These are phyloP conservation scores for Choristoneura rosaceana DNA, from an alignment of 2,888 invertebrate genomes.

Conservation along the genomic window DNA sequence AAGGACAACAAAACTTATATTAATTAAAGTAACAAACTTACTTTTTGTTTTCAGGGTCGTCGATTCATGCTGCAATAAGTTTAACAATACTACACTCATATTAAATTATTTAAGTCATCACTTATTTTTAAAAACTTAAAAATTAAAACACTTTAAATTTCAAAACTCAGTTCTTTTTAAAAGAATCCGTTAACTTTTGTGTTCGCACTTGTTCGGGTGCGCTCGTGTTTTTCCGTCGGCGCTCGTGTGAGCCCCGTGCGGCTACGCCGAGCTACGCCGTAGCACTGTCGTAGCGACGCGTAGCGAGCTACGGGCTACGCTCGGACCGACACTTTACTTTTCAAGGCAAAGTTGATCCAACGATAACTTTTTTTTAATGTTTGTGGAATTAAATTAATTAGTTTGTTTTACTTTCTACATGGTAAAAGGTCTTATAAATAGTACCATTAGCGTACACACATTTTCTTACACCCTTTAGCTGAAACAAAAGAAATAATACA, in stretches of 20 bases:
- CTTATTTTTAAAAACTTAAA: conserved; percentile 14
- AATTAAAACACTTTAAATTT: background rate
- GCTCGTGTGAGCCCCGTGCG: conserved; percentile 61
- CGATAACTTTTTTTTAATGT: too few species aligned
- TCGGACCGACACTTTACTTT: background rate
- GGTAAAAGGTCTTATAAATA: too few species aligned
- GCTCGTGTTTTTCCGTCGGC: conserved; percentile 56
- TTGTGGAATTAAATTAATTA: too few species aligned
- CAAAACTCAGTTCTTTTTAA: too few species aligned
- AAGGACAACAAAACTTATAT: background rate
- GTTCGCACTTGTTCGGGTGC: conserved; percentile 27
- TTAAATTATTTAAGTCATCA: conserved; percentile 52
- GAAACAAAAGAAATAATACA: too few species aligned
- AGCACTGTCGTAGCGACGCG: conserved; percentile 62
- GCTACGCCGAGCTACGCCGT: conserved; percentile 76
- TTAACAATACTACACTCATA: conserved; percentile 74
- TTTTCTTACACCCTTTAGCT: too few species aligned
- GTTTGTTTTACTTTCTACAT: too few species aligned
- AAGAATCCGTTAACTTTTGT: background rate
- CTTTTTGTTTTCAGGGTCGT: conserved; percentile 60
- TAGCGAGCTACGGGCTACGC: conserved; percentile 18
- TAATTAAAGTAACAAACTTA: conserved; percentile 53
- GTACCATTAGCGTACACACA: too few species aligned
- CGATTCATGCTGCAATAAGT: conserved; percentile 65
- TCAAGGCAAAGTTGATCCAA: conserved; percentile 10